Percentiles rank a stretch among this genome's conserved stretches.
Conservation (phyloP, 1,140 invertebrate species). For the Ericerus pela region DNA sequence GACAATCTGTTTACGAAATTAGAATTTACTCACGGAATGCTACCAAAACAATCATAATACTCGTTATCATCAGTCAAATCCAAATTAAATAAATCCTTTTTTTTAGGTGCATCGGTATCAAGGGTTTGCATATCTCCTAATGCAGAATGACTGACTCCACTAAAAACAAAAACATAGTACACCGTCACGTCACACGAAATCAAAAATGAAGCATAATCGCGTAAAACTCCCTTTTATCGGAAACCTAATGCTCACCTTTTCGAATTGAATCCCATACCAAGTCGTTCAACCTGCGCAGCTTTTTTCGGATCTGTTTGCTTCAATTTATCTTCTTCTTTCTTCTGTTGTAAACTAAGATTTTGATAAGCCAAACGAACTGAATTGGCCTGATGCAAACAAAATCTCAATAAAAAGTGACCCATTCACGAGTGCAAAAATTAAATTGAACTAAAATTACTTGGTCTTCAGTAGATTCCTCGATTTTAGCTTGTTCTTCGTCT, state of each 20-base stretch:
- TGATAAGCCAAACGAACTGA: constrained; percentile 79
- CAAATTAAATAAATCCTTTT: constrained; percentile 86
- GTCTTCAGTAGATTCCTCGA: constrained; percentile 36
- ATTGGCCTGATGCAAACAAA: constrained; percentile 41
- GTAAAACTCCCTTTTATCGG: background rate
- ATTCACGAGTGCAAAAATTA: no score
- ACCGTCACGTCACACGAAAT: constrained; percentile 15
- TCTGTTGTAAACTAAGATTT: constrained; percentile 60
- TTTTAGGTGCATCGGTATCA: constrained; percentile 54
- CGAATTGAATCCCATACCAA: constrained; percentile 55
- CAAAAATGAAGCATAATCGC: background rate
- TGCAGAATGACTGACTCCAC: constrained; percentile 80
- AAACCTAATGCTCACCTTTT: constrained; percentile 35
- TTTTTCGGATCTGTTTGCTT: constrained; percentile 69
- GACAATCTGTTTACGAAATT: no score
- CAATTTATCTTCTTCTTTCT: constrained; percentile 61
- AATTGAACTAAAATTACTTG: constrained; percentile 28
- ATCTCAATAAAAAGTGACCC: no score
- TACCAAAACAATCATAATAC: constrained; percentile 33
- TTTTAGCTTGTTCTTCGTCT: constrained; percentile 18
- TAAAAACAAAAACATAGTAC: constrained; percentile 31
- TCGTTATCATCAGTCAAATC: constrained; percentile 40
- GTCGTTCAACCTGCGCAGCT: constrained; percentile 72
- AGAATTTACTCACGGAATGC: background rate
- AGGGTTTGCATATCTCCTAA: constrained; percentile 84